A percentile compares a stretch with the other conserved stretches of the same genome.
Conservation (phyloP, 1,140 invertebrate species). For the Cryptotermes secundus region DNA sequence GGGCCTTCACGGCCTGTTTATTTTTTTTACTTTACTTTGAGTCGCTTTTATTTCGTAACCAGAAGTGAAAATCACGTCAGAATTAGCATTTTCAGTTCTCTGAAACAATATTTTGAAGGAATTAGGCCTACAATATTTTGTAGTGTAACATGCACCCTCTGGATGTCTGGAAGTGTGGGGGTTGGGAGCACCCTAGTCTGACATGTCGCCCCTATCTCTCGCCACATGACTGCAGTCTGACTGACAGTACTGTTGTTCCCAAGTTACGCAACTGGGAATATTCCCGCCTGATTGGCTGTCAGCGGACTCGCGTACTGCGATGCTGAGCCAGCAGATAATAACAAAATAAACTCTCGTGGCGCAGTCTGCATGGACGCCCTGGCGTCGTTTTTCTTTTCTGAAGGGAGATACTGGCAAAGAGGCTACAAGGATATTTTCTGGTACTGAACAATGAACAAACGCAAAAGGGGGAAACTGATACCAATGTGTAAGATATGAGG, state of each 20-base stretch:
- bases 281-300: constrained; percentile 4
- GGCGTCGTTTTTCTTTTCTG: neutral
- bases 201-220: neutral
- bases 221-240: neutral
- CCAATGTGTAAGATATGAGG: too few relatives aligned
- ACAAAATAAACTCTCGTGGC: neutral
- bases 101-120: neutral
- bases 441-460: too few relatives aligned
- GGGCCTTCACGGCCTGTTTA: too few relatives aligned
- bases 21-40: too few relatives aligned
- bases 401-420: neutral
- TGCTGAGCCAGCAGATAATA: neutral
- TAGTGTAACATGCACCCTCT: neutral
- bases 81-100: too few relatives aligned
- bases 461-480: too few relatives aligned
- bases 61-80: too few relatives aligned
- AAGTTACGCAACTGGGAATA: constrained; percentile 5
- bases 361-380: neutral
- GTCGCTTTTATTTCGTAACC: too few relatives aligned
- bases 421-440: too few relatives aligned
- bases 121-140: neutral
- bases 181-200: neutral
- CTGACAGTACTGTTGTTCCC: neutral
- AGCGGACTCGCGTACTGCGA: neutral
- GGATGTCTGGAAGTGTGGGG: neutral